Conservation (phyloP, 1,140 invertebrate species). For the Anoplolepis gracilipes region DNA sequence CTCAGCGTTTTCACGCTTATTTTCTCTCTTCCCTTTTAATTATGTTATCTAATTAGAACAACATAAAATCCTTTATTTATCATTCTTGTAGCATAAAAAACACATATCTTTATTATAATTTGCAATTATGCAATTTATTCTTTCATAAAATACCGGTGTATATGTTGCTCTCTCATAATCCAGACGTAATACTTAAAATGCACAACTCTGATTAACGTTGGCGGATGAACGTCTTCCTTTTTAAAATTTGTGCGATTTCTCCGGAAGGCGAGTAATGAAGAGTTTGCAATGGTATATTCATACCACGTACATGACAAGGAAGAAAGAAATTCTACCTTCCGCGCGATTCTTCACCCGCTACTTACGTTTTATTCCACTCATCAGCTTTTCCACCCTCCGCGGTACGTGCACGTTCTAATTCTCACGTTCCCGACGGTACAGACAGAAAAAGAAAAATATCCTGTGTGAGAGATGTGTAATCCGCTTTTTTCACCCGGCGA, state of each 20-base stretch:
- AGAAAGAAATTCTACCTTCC: conserved; percentile 61
- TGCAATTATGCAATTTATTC: conserved; percentile 9
- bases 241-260: conserved; percentile 53
- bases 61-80: not conserved
- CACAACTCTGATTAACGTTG: conserved; percentile 46
- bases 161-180: conserved; percentile 20
- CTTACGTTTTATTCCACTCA: conserved; percentile 68
- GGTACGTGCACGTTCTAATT: conserved; percentile 75
- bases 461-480: conserved; percentile 58
- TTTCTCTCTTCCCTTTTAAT: not conserved
- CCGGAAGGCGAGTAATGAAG: conserved; percentile 47
- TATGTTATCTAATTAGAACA: conserved; percentile 13
- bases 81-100: conserved; percentile 11
- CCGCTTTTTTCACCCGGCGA: conserved; percentile 23
- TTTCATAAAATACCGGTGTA: not conserved
- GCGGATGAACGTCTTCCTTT: conserved; percentile 30
- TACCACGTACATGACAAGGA: conserved; percentile 60
- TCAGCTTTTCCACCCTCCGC: conserved; percentile 64
- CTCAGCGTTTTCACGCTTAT: not conserved
- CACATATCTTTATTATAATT: conserved; percentile 19
- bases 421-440: conserved; percentile 54
- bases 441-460: conserved; percentile 49
- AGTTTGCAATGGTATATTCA: conserved; percentile 58
- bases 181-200: conserved; percentile 32
- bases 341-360: conserved; percentile 55